These are phyloP conservation scores for Panagrolaimus sp. DNA, from an alignment of 1,140 invertebrate species.

Conservation along the genomic window DNA sequence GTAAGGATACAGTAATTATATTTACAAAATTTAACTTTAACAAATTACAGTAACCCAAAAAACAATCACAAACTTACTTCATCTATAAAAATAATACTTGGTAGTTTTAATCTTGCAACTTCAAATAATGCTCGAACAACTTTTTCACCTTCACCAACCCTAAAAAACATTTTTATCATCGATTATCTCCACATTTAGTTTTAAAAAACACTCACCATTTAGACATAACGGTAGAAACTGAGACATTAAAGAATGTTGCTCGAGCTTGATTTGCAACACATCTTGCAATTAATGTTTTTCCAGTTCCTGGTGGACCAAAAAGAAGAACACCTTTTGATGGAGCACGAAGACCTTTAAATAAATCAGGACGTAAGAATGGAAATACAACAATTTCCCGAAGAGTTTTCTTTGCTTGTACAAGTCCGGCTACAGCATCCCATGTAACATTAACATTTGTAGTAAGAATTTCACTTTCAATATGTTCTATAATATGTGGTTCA, in stretches of 20 bases:
- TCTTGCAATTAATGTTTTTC: conserved; percentile 75
- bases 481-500: conserved; percentile 69
- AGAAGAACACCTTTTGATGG: conserved; percentile 85
- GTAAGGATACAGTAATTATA: no score
- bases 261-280: conserved; percentile 62
- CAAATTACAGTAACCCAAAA: conserved; percentile 83
- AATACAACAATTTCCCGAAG: conserved; percentile 94
- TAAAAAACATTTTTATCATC: no score
- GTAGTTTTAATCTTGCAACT: conserved; percentile 60
- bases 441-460: conserved; percentile 64
- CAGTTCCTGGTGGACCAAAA: conserved; percentile 82
- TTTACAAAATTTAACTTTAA: no score
- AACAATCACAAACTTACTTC: conserved; percentile 76
- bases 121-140: conserved; percentile 61
- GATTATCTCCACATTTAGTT: no score
- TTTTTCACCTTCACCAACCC: conserved; percentile 60
- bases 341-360: conserved; percentile 83
- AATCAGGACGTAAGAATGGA: conserved; percentile 78
- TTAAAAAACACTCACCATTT: no score
- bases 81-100: conserved; percentile 79
- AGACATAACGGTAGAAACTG: conserved; percentile 64
- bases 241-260: conserved; percentile 60
- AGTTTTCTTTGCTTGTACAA: conserved; percentile 74
- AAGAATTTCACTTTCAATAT: conserved; percentile 54
- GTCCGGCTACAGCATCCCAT: conserved; percentile 86